phyloP scores from a whole-genome alignment of 2,113 vertebrate species.

The human (Homo sapiens) region DNA sequence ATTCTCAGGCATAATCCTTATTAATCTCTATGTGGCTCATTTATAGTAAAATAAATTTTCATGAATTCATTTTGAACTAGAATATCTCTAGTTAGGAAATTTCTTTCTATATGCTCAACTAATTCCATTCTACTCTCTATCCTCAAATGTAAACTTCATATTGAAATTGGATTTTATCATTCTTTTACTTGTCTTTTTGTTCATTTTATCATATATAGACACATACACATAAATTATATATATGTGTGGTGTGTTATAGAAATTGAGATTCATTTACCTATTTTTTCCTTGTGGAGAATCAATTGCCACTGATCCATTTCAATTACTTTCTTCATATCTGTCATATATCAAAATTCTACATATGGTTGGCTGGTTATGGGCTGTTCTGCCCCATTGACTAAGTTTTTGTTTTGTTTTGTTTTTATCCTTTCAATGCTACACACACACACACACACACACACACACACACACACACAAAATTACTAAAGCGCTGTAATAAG shows the following conservation, averaged over 20 bases:
- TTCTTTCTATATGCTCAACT: accelerated
- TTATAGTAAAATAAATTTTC: not conserved
- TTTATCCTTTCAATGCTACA: not conserved
- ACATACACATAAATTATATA: not conserved
- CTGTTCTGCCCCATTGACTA: not conserved
- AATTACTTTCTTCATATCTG: not conserved
- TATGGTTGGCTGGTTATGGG: not conserved
- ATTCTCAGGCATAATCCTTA: not conserved
- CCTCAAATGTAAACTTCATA: not conserved
- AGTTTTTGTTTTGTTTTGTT: not conserved
- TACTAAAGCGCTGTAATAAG: not conserved
- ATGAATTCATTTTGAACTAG: not conserved
- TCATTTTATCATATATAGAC: not conserved
- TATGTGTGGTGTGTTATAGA: not conserved
- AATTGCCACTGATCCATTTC: not conserved
- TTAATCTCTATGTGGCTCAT: not conserved
- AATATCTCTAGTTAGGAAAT: not conserved
- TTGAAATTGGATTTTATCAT: not conserved
- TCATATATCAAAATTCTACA: not conserved
- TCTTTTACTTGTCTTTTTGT: not conserved
- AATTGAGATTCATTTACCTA: not conserved
- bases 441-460: too few species aligned
- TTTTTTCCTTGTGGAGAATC: not conserved
- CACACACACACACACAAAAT: not conserved
- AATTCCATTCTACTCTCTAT: not conserved